Base-by-base conservation (phyloP, 2,888 invertebrate genomes). In the Monoplex corrugatus region DNA sequence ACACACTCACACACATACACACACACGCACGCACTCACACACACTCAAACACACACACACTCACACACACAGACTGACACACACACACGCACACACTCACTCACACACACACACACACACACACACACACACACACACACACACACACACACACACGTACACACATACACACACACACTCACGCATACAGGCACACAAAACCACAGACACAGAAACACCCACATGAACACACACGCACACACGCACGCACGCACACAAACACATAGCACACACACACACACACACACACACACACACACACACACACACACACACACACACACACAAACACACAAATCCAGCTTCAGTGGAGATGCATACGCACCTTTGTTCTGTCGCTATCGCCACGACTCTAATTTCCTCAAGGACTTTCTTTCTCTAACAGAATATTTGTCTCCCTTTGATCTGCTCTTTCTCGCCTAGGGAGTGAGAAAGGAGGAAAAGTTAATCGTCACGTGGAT, bases 251-350 rank as follows among this genome's bases (percentile, higher is more conserved):
- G 23, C 63, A 63, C 63, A 63, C 63, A 63, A 19, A 63, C 63
- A 63, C 63, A 63, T n/a, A n/a, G n/a, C 63, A 63, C 63, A 63
- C 63, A 63, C 63, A 63, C 63, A 63, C 63, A 63, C 63, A 63
- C 63, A 63, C 63, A 63, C 63, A 63, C 63, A 63, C 63, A 63
- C 63, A 63, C 63, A 63, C 63, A 63, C 63, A 63, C 63, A 63
- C 63, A 63, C 63, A 63, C 63, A 63, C 63, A 63, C 63, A 63
- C 63, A 63, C 63, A 63, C 63, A 63, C 63, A 63, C 63, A 63
- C 63, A 63, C 63, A 13, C 63, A 6, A 10, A 19, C 63, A 63
- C 23, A 63, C 63, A 13, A 5, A 13, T n/a, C 10, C 63, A 63
- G 28, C 5, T n/a, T 28, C 63, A 19, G 63, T n/a, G 63, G 28